Percentiles rank a stretch among this genome's conserved stretches.
Evolutionary conservation across 2,888 invertebrate species (phyloP).

Genomic region (Temnothorax rugatulus): DNA sequence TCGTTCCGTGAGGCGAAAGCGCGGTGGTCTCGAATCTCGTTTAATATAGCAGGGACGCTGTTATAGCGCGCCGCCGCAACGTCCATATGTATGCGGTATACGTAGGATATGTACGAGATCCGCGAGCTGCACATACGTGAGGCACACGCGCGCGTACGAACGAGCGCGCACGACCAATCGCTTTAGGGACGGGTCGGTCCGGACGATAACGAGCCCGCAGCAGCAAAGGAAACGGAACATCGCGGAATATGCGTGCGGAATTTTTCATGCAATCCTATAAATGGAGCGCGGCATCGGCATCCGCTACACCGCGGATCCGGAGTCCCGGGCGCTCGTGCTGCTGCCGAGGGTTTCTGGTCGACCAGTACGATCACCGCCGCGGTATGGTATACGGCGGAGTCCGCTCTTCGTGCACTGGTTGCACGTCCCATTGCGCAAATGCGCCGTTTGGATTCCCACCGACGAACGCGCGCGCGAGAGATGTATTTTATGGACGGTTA

Average conservation of each 20-base stretch:
- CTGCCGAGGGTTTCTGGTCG: slow-evolving; percentile 47
- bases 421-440: slow-evolving; percentile 84
- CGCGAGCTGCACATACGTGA: slow-evolving; percentile 19
- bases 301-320: slow-evolving; percentile 32
- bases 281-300: slow-evolving; percentile 75
- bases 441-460: slow-evolving; percentile 81
- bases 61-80: not conserved
- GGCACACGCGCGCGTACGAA: slow-evolving; percentile 51
- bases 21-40: slow-evolving; percentile 49
- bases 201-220: slow-evolving; percentile 71
- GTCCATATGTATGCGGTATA: not conserved
- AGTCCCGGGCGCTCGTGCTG: slow-evolving; percentile 34
- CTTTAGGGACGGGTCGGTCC: slow-evolving; percentile 71
- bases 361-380: slow-evolving; percentile 25
- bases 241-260: slow-evolving; percentile 79
- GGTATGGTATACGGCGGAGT: slow-evolving; percentile 34
- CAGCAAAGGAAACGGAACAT: slow-evolving; percentile 73
- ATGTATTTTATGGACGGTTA: slow-evolving; percentile 79
- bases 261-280: slow-evolving; percentile 84
- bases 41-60: slow-evolving; percentile 43
- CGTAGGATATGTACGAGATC: not conserved
- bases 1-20: slow-evolving; percentile 35
- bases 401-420: slow-evolving; percentile 72
- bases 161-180: slow-evolving; percentile 72
- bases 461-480: slow-evolving; percentile 72